Percentiles rank a stretch among this genome's conserved stretches.
phyloP scores from a whole-genome alignment of 2,888 invertebrate species.

The Diogma glabrata region DNA sequence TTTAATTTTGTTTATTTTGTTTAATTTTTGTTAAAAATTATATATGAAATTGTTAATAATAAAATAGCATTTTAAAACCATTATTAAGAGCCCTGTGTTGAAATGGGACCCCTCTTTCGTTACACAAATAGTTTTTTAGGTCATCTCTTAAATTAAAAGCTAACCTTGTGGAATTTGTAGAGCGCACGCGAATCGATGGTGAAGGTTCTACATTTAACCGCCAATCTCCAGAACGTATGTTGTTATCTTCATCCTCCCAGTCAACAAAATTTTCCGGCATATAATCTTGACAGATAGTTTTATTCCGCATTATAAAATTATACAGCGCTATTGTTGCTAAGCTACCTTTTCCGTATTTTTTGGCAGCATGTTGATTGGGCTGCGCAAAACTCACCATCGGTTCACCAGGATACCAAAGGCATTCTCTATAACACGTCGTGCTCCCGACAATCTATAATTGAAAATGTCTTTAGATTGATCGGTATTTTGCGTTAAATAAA shows the following conservation, averaged over 20 bases:
- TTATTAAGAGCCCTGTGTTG: too few species aligned
- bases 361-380: constrained; percentile 2
- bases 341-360: neutral
- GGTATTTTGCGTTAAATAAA: neutral
- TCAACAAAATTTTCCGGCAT: neutral
- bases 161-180: neutral
- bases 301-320: neutral
- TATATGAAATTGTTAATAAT: too few species aligned
- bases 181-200: neutral
- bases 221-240: neutral
- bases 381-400: constrained; percentile 12
- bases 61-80: too few species aligned
- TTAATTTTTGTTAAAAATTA: too few species aligned
- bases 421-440: constrained; percentile 13
- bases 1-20: too few species aligned
- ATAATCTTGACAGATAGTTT: neutral
- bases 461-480: constrained; percentile 11
- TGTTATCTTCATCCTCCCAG: neutral
- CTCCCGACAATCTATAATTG: constrained; percentile 17
- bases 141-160: neutral
- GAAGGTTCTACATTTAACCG: neutral
- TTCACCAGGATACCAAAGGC: constrained; percentile 18
- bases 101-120: neutral
- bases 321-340: neutral
- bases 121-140: neutral